Base-by-base conservation (phyloP, 2,888 invertebrate genomes). In the Polymixis lichenea region DNA sequence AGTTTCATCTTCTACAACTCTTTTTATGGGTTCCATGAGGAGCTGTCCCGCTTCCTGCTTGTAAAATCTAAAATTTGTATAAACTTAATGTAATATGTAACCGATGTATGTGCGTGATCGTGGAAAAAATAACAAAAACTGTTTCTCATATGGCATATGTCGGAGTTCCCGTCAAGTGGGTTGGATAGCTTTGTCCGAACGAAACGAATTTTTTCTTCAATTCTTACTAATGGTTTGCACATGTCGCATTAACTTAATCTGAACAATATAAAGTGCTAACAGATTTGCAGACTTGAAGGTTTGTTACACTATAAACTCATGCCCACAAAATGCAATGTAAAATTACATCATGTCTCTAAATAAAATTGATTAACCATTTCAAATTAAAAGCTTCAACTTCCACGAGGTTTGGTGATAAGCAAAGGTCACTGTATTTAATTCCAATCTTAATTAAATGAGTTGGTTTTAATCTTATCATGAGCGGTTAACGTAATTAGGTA, bases 61-160 rank as follows among this genome's bases (percentile, higher is more conserved):
- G 15, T 65, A 60, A 72, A 38, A 72, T 64, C 22, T 49, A 55
- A 56, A 71, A 61, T 51, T 58, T 55, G 25, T 68, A 51, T 62
- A 32, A 69, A 68, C 28, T 55, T 70, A 46, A 28, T 76, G 58
- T 55, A 72, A 76, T 70, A 76, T 65, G 55, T 43, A 60, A 22
- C 19, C 60, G 55, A 56, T 70, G 38, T 68, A 65, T 32, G 56
- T 67, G 77, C 74, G 60, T 65, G 72, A 87, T 90, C 90, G 90
- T 92, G 92, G 91, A 92, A 93, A 93, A 89, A 91, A 90, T 77
- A 90, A 89, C 88, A 90, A 87, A 90, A 86, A 86, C 67, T 82
- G 84, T 85, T 92, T 94, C 92, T 88, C 91, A 90, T 87, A 85
- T 86, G 84, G 93, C 95, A 95, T 91, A 92, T 95, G 94, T 90